A percentile compares a stretch with the other conserved stretches of the same genome.
Conservation (phyloP, 2,797 vertebrate species). For the Vespertilio murinus region DNA sequence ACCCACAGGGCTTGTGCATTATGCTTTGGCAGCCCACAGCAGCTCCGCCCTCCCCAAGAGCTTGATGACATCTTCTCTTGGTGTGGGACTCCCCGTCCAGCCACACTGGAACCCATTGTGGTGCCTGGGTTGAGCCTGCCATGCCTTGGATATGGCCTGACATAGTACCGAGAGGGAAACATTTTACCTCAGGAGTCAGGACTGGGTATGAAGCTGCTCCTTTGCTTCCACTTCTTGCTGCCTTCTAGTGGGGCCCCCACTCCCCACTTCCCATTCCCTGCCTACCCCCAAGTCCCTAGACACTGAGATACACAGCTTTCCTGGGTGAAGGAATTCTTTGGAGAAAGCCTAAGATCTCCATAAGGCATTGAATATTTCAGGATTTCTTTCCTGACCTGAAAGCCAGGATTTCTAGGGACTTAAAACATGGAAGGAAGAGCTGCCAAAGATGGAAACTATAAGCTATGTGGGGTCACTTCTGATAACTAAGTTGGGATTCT, state of each 20-base stretch:
- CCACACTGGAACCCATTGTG: conserved; percentile 57
- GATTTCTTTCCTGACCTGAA: background rate
- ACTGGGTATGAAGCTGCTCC: background rate
- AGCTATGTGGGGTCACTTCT: background rate
- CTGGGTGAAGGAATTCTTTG: background rate
- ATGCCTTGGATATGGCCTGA: background rate
- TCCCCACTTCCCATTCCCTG: background rate
- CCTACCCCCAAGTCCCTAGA: background rate
- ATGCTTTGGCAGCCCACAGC: background rate
- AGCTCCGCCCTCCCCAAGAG: background rate
- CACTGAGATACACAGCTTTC: background rate
- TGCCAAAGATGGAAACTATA: background rate
- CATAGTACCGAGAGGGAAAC: background rate
- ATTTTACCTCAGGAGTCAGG: background rate
- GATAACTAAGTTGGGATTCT: background rate
- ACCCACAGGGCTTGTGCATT: conserved; percentile 70
- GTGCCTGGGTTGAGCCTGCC: background rate
- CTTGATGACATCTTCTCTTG: conserved; percentile 48
- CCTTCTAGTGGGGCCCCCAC: background rate
- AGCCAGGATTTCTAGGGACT: background rate
- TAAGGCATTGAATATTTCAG: background rate
- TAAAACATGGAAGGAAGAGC: background rate
- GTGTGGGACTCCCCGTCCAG: background rate
- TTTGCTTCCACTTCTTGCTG: background rate
- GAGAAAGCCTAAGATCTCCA: background rate